Evolutionary conservation across 2,797 vertebrate species (phyloP).

Genomic region (Dromococcyx pavoninus): DNA sequence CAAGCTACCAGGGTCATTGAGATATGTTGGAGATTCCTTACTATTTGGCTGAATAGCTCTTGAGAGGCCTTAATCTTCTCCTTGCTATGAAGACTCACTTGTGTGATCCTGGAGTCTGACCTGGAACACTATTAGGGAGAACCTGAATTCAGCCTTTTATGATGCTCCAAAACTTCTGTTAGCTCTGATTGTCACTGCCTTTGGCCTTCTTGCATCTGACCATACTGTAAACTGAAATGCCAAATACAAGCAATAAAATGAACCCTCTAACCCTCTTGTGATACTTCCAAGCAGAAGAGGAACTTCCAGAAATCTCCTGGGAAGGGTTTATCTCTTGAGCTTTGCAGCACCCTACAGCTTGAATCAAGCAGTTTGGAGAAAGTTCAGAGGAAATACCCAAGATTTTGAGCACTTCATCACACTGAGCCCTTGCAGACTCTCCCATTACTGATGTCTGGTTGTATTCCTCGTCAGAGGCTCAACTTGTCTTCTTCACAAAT

Average conservation of each 20-base stretch:
- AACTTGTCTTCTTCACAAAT: neutral
- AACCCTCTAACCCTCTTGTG: neutral
- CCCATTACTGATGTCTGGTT: conserved; percentile 3
- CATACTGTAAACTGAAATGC: neutral
- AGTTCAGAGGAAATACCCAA: conserved; percentile 47
- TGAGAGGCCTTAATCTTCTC: neutral
- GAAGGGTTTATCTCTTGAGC: conserved; percentile 6
- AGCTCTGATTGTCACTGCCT: neutral
- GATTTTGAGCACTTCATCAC: conserved; percentile 48
- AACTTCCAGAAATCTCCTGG: conserved; percentile 24
- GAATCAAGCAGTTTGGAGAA: conserved; percentile 4
- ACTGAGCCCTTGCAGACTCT: neutral
- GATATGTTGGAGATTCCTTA: neutral
- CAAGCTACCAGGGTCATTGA: neutral
- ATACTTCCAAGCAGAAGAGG: conserved; percentile 37
- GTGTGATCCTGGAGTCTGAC: neutral
- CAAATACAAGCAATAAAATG: conserved; percentile 29
- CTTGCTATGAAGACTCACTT: neutral
- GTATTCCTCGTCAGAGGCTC: conserved; percentile 34
- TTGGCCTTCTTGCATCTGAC: neutral
- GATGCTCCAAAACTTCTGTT: neutral
- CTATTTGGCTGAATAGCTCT: neutral
- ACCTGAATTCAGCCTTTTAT: neutral
- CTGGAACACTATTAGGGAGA: neutral
- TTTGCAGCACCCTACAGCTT: neutral